Percentiles rank a stretch among this genome's conserved stretches.
phyloP scores from a whole-genome alignment of 1,140 invertebrate species.

The Hyles vespertilio region DNA sequence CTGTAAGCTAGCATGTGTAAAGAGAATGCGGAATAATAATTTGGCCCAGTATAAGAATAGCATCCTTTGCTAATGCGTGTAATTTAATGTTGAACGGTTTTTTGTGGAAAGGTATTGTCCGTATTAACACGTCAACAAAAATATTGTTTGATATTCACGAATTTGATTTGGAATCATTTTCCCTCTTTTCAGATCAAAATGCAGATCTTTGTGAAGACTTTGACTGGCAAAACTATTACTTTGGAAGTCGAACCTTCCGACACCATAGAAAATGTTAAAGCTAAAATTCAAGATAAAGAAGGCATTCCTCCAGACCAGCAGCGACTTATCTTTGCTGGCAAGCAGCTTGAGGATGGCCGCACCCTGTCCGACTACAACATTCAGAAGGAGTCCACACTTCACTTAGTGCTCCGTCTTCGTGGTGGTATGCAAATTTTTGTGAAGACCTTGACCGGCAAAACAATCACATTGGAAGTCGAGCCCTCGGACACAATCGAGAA shows the following conservation, averaged over 20 bases:
- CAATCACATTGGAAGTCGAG: conserved; percentile 13
- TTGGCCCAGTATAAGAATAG: too few relatives aligned
- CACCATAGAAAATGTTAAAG: conserved; percentile 16
- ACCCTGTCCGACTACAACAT: conserved; percentile 13
- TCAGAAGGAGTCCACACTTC: conserved; percentile 11
- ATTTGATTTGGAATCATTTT: conserved; percentile 3
- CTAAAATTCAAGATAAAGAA: conserved; percentile 16
- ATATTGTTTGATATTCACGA: too few relatives aligned
- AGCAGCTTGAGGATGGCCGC: conserved; percentile 13
- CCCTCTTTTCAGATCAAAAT: conserved; percentile 25
- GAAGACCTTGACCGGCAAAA: conserved; percentile 14
- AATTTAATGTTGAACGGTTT: too few relatives aligned
- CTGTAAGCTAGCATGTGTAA: too few relatives aligned
- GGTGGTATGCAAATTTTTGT: conserved; percentile 18
- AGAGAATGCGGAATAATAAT: too few relatives aligned
- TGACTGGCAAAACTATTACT: conserved; percentile 15
- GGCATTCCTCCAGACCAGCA: conserved; percentile 15
- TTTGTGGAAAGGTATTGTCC: too few relatives aligned
- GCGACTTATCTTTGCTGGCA: conserved; percentile 13
- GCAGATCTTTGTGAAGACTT: conserved; percentile 23
- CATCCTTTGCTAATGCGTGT: too few relatives aligned
- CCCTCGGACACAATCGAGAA: conserved; percentile 15
- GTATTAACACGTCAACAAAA: too few relatives aligned
- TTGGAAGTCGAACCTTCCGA: conserved; percentile 13
- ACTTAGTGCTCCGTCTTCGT: conserved; percentile 10